These are phyloP conservation scores for Thecocarcelia acutangulata DNA, from an alignment of 2,888 invertebrate species.

Conservation along the genomic window DNA sequence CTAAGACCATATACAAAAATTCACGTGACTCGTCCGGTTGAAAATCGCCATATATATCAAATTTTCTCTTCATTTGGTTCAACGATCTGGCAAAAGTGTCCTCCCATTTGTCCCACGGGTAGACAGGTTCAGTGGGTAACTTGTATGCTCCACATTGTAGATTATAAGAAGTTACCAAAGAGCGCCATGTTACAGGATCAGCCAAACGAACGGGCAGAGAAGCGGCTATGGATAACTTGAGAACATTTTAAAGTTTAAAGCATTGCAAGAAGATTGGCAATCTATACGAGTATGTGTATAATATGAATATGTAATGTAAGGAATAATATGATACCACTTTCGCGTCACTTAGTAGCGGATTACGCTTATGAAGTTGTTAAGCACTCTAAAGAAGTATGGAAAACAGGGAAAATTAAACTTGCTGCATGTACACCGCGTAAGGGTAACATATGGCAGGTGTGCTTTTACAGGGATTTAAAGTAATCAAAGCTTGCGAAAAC, in stretches of 20 bases:
- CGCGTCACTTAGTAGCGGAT: no score
- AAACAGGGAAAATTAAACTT: no score
- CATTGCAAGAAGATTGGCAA: no score
- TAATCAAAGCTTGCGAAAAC: no score
- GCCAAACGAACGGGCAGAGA: conserved; percentile 74
- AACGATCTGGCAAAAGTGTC: conserved; percentile 74
- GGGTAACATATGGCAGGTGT: no score
- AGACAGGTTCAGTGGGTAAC: conserved; percentile 75
- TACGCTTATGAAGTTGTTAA: no score
- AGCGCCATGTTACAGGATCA: conserved; percentile 77
- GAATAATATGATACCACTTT: no score
- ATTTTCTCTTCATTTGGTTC: conserved; percentile 58
- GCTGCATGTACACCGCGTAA: no score
- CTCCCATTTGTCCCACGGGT: conserved; percentile 79
- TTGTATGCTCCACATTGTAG: conserved; percentile 77
- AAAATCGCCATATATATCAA: conserved; percentile 70
- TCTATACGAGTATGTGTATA: no score
- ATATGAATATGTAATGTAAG: no score
- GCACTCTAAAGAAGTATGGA: no score
- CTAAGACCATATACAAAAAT: conserved; percentile 76
- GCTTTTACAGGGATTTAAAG: no score
- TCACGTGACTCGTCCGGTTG: conserved; percentile 76
- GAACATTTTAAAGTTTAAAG: neutral
- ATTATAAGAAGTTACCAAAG: conserved; percentile 73
- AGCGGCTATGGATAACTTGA: conserved; percentile 73